Evolutionary conservation across 2,113 vertebrate species (phyloP).

Genomic region (Proteles cristata): DNA sequence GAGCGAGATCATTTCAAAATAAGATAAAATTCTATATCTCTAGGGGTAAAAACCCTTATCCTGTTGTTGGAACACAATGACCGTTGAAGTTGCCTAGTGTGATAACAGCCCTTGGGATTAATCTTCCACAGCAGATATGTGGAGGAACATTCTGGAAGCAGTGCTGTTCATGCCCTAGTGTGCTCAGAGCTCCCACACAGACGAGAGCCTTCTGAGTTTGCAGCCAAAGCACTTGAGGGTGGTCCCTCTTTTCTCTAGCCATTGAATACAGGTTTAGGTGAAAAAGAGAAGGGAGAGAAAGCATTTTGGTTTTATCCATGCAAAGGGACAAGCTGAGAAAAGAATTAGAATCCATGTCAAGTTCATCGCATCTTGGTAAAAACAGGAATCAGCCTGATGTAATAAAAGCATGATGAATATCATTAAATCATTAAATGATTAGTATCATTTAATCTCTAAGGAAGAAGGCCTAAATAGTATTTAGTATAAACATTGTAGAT

Average conservation of each 20-base stretch:
- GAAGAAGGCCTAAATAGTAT: not conserved
- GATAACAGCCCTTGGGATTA: not conserved
- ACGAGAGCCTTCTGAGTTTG: not conserved
- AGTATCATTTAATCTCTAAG: not conserved
- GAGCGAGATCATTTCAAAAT: not conserved
- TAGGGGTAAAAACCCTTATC: not conserved
- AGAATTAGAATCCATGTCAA: not conserved
- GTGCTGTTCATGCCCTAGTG: not conserved
- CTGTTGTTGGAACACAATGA: not conserved
- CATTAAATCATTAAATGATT: not conserved
- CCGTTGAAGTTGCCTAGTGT: not conserved
- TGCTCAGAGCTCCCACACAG: accelerated
- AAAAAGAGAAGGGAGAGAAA: conserved; percentile 34
- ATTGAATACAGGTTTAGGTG: not conserved
- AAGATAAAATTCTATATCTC: not conserved
- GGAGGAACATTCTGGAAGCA: not conserved
- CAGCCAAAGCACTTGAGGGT: not conserved
- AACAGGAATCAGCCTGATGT: not conserved
- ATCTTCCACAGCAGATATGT: not conserved
- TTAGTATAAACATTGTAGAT: not conserved
- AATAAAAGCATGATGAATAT: not conserved
- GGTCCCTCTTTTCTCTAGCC: not conserved
- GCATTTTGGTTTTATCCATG: not conserved
- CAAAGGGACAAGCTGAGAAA: not conserved
- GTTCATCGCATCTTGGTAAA: not conserved